Conservation (phyloP, 2,113 vertebrate genomes). For the Ia io region DNA sequence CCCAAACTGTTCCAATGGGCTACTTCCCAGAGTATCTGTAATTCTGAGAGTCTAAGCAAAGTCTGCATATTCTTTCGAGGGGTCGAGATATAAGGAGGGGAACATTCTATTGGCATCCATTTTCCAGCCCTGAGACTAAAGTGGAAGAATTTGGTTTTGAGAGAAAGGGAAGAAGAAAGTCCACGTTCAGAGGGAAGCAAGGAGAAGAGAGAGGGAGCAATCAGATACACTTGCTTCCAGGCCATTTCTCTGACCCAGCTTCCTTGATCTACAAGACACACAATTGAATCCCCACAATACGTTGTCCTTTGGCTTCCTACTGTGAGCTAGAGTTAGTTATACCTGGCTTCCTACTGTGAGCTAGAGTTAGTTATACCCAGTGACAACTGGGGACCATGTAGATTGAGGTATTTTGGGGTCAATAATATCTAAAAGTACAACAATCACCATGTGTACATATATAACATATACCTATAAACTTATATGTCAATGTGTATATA, state of each 20-base stretch:
- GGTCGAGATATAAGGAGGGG: not conserved
- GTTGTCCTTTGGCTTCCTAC: not conserved
- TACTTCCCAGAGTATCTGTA: not conserved
- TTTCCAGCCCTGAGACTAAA: not conserved
- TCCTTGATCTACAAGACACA: not conserved
- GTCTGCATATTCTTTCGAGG: not conserved
- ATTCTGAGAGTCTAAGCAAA: not conserved
- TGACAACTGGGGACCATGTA: too few species aligned
- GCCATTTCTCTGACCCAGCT: not conserved
- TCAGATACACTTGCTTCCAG: not conserved
- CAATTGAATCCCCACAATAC: not conserved
- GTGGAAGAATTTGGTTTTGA: not conserved
- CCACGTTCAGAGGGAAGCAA: not conserved
- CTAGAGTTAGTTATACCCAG: too few species aligned
- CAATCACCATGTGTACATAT: not conserved
- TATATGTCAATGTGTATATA: not conserved
- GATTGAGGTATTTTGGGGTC: too few species aligned
- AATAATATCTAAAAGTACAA: not conserved
- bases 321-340: not conserved
- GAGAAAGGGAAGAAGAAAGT: not conserved
- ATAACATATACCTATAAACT: not conserved
- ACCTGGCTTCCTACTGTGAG: too few species aligned
- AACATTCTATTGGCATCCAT: too few species aligned
- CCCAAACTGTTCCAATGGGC: not conserved
- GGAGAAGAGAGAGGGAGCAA: not conserved